Evolutionary conservation across 1,140 invertebrate genomes (phyloP).

Genomic region (Physella acuta): DNA sequence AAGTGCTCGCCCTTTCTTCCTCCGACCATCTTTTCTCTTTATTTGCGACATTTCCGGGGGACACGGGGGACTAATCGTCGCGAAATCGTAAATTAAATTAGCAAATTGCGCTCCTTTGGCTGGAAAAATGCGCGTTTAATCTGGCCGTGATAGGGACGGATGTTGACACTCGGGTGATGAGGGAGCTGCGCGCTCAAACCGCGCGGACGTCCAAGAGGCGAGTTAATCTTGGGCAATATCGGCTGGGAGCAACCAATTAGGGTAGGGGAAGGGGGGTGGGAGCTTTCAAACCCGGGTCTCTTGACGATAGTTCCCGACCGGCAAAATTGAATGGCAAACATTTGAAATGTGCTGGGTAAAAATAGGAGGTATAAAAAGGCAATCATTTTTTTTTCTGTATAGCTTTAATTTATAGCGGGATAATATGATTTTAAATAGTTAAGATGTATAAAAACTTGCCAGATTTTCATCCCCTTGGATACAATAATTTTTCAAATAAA

Average conservation of each 20-base stretch:
- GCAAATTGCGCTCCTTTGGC: constrained; percentile 39
- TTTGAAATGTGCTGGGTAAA: no score
- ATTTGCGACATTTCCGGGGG: neutral
- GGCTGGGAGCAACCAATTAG: constrained; percentile 15
- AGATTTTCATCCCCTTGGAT: no score
- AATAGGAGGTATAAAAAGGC: no score
- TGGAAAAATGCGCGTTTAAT: constrained; percentile 40
- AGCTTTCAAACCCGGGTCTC: constrained; percentile 11
- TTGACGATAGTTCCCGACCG: neutral
- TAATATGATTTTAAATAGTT: no score
- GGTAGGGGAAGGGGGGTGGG: neutral
- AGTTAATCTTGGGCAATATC: constrained; percentile 27
- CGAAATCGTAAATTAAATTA: constrained; percentile 44
- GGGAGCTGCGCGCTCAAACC: constrained; percentile 17
- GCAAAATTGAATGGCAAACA: constrained; percentile 15
- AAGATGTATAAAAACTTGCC: no score
- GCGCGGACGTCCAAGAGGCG: constrained; percentile 12
- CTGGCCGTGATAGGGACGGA: constrained; percentile 30
- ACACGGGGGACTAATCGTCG: constrained; percentile 33
- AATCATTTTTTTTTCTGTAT: no score
- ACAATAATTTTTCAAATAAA: no score
- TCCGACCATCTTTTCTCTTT: constrained; percentile 5
- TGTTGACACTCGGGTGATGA: constrained; percentile 33
- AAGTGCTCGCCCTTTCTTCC: neutral
- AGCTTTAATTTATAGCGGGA: no score